A percentile compares a stretch with the other conserved stretches of the same genome.
phyloP scores from a whole-genome alignment of 2,888 invertebrate species.

The Lymantria monacha region DNA sequence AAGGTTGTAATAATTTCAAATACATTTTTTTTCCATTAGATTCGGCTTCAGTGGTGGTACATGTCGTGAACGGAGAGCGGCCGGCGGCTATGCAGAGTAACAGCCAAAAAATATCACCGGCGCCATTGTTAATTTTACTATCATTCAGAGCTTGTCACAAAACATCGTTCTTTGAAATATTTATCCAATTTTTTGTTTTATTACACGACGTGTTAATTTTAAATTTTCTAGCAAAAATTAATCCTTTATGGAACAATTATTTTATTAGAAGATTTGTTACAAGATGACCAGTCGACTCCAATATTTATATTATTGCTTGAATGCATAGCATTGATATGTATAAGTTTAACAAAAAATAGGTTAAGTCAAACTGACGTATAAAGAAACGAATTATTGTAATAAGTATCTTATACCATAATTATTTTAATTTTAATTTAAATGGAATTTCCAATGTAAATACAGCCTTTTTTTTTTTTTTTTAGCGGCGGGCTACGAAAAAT shows the following conservation, averaged over 20 bases:
- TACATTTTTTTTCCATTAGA: conserved; percentile 68
- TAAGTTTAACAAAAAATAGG: conserved; percentile 27
- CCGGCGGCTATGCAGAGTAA: conserved; percentile 84
- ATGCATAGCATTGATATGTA: conserved; percentile 36
- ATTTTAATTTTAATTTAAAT: background rate
- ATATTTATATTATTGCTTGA: conserved; percentile 38
- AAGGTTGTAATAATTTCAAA: conserved; percentile 12
- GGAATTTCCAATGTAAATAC: conserved; percentile 12
- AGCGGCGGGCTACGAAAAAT: too few relatives aligned
- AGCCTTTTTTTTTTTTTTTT: too few relatives aligned
- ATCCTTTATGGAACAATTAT: conserved; percentile 36
- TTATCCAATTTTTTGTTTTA: conserved; percentile 32
- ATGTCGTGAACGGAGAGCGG: conserved; percentile 90
- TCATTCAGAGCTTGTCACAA: conserved; percentile 38
- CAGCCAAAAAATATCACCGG: conserved; percentile 44
- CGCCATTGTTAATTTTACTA: conserved; percentile 38
- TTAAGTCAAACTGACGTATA: conserved; percentile 46
- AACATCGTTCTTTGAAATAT: conserved; percentile 31
- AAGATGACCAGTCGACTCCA: conserved; percentile 57
- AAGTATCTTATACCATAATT: conserved; percentile 25
- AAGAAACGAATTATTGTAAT: conserved; percentile 69
- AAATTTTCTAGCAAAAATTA: conserved; percentile 29
- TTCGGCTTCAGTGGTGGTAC: conserved; percentile 91
- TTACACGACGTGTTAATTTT: conserved; percentile 32
- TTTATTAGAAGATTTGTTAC: conserved; percentile 46